Evolutionary conservation across 2,113 vertebrate genomes (phyloP).

Genomic region (Accipiter virgatus): DNA sequence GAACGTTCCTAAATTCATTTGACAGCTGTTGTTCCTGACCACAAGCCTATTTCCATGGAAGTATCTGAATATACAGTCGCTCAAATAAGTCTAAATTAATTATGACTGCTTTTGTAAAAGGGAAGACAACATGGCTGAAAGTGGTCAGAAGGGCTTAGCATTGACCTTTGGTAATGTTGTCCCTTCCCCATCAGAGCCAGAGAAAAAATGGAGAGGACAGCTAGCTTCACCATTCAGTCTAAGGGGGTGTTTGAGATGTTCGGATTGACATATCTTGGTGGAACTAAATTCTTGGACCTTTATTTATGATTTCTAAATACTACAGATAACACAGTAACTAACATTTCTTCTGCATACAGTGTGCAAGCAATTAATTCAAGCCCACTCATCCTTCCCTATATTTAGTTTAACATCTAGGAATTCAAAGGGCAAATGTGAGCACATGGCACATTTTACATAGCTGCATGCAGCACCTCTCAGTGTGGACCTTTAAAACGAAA

Average conservation of each 20-base stretch:
- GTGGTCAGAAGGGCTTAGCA: background rate
- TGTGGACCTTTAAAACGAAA: too few species aligned
- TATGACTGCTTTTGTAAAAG: background rate
- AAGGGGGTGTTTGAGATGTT: background rate
- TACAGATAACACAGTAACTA: background rate
- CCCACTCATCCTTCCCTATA: background rate
- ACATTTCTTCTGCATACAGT: background rate
- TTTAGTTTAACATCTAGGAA: background rate
- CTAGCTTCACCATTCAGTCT: background rate
- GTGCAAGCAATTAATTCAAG: background rate
- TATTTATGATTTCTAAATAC: background rate
- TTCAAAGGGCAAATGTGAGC: background rate
- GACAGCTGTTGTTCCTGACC: background rate
- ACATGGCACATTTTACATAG: too few species aligned
- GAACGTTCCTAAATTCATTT: background rate
- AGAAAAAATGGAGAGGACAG: background rate
- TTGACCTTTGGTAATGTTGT: background rate
- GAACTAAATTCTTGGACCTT: background rate
- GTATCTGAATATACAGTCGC: background rate
- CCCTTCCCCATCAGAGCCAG: background rate
- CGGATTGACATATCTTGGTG: background rate
- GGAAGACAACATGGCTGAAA: background rate
- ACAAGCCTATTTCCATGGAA: background rate
- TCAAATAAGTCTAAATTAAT: background rate
- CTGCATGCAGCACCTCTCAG: too few species aligned